These are phyloP conservation scores for Petrocephalus schoutedeni DNA, from an alignment of 2,797 vertebrate species.

Conservation along the genomic window DNA sequence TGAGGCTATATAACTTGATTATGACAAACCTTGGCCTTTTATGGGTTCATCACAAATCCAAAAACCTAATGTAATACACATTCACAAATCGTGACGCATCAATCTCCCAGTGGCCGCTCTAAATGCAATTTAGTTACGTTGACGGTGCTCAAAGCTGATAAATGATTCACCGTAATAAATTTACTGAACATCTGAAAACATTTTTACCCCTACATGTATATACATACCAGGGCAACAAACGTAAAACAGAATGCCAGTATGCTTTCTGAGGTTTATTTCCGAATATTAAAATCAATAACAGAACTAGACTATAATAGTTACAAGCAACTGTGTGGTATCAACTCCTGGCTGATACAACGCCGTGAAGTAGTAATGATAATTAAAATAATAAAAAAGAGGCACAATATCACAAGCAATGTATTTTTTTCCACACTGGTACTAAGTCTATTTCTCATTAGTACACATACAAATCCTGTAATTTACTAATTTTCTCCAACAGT, in stretches of 20 bases:
- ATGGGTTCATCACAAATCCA: not conserved
- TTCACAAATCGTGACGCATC: not conserved
- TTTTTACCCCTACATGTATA: not conserved
- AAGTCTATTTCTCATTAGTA: constrained; percentile 37
- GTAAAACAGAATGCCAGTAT: constrained; percentile 32
- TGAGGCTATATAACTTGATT: not conserved
- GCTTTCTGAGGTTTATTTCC: constrained; percentile 72
- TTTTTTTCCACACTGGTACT: constrained; percentile 44
- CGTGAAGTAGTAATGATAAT: constrained; percentile 51
- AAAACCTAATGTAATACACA: not conserved
- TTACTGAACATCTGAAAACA: not conserved
- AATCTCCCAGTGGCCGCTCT: not conserved
- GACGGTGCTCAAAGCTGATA: not conserved
- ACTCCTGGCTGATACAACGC: constrained; percentile 67
- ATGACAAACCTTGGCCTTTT: not conserved
- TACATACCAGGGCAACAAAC: not conserved
- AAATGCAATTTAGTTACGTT: not conserved
- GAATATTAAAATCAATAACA: constrained; percentile 75
- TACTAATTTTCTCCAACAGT: constrained; percentile 52
- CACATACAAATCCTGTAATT: constrained; percentile 37
- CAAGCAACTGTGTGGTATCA: constrained; percentile 72
- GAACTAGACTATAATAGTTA: constrained; percentile 74
- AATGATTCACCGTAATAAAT: not conserved
- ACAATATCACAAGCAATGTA: constrained; percentile 59
- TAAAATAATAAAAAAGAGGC: constrained; percentile 55